Percentiles rank a stretch among this genome's conserved stretches.
Conservation (phyloP, 1,140 invertebrate species). For the Psix sp. region DNA sequence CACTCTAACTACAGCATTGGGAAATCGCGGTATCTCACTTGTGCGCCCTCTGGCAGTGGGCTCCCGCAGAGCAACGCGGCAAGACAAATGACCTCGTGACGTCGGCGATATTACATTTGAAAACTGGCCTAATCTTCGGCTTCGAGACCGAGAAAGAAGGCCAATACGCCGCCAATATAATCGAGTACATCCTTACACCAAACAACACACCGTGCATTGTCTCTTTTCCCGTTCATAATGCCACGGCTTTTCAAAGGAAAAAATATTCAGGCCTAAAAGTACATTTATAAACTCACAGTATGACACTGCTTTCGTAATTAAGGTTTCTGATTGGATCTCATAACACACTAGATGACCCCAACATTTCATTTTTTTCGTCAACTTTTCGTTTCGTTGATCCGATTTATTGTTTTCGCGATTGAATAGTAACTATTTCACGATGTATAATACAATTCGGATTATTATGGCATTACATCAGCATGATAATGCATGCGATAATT, state of each 20-base stretch:
- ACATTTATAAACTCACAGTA: slow-evolving; percentile 47
- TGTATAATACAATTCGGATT: no score
- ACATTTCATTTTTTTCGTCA: no score
- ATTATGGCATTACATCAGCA: no score
- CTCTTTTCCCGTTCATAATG: slow-evolving; percentile 33
- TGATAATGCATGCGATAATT: slow-evolving; percentile 20
- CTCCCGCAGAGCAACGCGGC: slow-evolving; percentile 72
- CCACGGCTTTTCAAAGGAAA: slow-evolving; percentile 42
- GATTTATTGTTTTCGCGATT: no score
- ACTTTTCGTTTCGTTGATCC: no score
- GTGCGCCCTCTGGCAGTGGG: slow-evolving; percentile 26
- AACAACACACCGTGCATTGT: slow-evolving; percentile 46
- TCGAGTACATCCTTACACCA: slow-evolving; percentile 55
- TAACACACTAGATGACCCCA: not conserved
- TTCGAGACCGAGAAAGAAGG: slow-evolving; percentile 57
- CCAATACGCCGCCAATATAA: slow-evolving; percentile 58
- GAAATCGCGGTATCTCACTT: slow-evolving; percentile 29
- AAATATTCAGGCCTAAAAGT: slow-evolving; percentile 19
- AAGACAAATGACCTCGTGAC: slow-evolving; percentile 75
- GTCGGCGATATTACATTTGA: slow-evolving; percentile 75
- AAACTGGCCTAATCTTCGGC: slow-evolving; percentile 66
- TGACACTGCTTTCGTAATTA: slow-evolving; percentile 34
- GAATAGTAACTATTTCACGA: no score
- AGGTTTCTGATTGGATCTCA: slow-evolving; percentile 28
- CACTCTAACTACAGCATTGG: slow-evolving; percentile 66